Conservation (phyloP, 2,888 invertebrate species). For the Dendrolimus pini region DNA sequence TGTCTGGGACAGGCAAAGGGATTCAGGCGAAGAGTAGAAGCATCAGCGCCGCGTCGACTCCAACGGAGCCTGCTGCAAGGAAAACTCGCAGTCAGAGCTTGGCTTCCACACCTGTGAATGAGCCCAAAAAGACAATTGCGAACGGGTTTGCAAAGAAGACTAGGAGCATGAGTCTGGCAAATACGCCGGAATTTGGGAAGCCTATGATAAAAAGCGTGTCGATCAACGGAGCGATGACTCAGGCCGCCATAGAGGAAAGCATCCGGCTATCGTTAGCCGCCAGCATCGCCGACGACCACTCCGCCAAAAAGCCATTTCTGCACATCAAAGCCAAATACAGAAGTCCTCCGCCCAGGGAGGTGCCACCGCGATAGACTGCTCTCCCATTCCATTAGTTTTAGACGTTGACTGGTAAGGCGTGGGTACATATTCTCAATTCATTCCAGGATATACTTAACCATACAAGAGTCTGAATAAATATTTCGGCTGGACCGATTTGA, state of each 20-base stretch:
- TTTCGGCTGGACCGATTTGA: neutral
- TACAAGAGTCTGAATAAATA: neutral
- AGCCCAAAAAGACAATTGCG: constrained; percentile 37
- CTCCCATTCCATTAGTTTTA: constrained; percentile 52
- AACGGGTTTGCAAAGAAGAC: constrained; percentile 50
- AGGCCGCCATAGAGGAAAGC: constrained; percentile 69
- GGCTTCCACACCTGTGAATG: constrained; percentile 51
- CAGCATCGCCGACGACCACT: constrained; percentile 46
- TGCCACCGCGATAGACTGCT: constrained; percentile 72
- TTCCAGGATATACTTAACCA: constrained; percentile 6
- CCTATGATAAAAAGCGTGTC: constrained; percentile 45
- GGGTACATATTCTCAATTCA: constrained; percentile 6
- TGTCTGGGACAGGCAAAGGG: constrained; percentile 51
- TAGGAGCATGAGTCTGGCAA: constrained; percentile 61
- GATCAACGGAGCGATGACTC: constrained; percentile 49
- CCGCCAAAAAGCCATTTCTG: constrained; percentile 75
- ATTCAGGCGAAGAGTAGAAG: constrained; percentile 37
- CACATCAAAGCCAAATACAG: constrained; percentile 85
- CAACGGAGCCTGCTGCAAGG: constrained; percentile 28
- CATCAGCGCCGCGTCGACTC: constrained; percentile 40
- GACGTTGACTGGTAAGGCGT: constrained; percentile 24
- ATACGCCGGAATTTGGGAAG: constrained; percentile 31
- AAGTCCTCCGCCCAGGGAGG: constrained; percentile 79
- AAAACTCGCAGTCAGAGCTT: constrained; percentile 59
- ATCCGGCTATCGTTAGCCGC: constrained; percentile 61